phyloP scores from a whole-genome alignment of 2,888 invertebrate species.

The Slavum lentiscoides region DNA sequence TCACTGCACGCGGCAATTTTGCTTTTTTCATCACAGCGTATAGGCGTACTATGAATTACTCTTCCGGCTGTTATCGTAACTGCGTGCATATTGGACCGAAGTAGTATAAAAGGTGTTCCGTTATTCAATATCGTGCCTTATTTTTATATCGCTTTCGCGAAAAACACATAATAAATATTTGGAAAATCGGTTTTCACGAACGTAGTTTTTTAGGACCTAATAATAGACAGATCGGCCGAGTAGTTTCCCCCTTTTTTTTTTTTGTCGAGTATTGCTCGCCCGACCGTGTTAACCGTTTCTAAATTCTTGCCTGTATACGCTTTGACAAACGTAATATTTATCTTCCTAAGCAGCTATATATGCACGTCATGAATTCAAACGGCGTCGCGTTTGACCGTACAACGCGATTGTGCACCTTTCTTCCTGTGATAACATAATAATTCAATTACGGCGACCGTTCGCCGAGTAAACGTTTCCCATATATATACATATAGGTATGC shows the following conservation, averaged over 20 bases:
- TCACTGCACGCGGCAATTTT: too few relatives aligned
- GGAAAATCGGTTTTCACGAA: constrained; percentile 19
- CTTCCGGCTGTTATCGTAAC: constrained; percentile 7
- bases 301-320: background rate
- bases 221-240: background rate
- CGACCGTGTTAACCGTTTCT: background rate
- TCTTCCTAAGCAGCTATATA: background rate
- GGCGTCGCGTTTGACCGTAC: constrained; percentile 18
- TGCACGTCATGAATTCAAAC: constrained; percentile 12
- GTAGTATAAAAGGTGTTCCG: background rate
- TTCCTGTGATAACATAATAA: constrained; percentile 39
- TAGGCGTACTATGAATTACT: too few relatives aligned
- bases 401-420: constrained; percentile 21
- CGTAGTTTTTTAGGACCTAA: constrained; percentile 8
- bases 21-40: too few relatives aligned
- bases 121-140: background rate
- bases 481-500: background rate
- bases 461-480: constrained; percentile 23
- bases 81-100: background rate
- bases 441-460: constrained; percentile 31
- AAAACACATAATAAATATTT: background rate
- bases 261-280: background rate
- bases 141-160: constrained; percentile 12
- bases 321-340: constrained; percentile 35
- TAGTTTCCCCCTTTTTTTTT: background rate